phyloP scores from a whole-genome alignment of 2,888 invertebrate species.

The Plusia festucae region DNA sequence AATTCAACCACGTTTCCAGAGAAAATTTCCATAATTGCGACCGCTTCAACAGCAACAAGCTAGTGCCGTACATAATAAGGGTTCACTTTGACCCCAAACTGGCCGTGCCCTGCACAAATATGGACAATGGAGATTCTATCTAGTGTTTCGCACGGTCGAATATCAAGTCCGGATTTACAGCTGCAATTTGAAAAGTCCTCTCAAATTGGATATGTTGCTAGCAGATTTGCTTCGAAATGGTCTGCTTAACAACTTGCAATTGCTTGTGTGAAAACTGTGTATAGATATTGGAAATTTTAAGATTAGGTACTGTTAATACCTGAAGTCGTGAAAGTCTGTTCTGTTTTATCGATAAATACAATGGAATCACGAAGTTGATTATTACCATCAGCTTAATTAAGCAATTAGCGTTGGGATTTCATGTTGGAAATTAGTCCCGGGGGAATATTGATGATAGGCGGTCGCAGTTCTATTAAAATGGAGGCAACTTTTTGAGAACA shows the following conservation, averaged over 20 bases:
- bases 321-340: conserved; percentile 39
- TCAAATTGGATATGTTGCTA: conserved; percentile 59
- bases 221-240: conserved; percentile 51
- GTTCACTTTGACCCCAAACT: conserved; percentile 76
- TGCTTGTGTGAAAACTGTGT: conserved; percentile 37
- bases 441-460: conserved; percentile 21
- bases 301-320: conserved; percentile 16
- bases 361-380: conserved; percentile 36
- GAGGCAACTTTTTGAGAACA: conserved; percentile 33
- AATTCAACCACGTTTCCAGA: conserved; percentile 57
- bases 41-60: conserved; percentile 64
- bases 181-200: conserved; percentile 65
- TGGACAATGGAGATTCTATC: conserved; percentile 78
- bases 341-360: conserved; percentile 41
- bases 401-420: conserved; percentile 32
- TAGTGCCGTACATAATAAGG: conserved; percentile 74
- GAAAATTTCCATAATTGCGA: conserved; percentile 73
- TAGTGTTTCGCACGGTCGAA: conserved; percentile 77
- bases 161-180: conserved; percentile 66
- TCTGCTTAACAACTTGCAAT: conserved; percentile 35
- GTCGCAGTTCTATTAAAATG: conserved; percentile 15
- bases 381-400: conserved; percentile 37
- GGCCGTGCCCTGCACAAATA: conserved; percentile 74
- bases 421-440: conserved; percentile 30
- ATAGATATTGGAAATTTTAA: conserved; percentile 41